Conservation (phyloP, 2,888 invertebrate genomes). For the Agonopterix arenella region DNA sequence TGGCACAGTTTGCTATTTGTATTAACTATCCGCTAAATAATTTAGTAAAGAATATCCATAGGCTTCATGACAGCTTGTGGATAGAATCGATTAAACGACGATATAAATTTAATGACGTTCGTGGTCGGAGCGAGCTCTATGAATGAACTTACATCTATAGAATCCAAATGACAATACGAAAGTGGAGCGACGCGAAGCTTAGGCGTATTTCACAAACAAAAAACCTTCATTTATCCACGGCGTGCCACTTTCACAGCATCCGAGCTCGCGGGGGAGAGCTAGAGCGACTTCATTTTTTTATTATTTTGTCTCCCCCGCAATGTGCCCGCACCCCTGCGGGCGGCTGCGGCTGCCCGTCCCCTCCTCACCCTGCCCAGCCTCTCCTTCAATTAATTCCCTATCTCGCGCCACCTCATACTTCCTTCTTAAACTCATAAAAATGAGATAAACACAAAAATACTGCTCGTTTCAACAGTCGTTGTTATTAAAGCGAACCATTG, state of each 20-base stretch:
- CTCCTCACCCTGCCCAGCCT: conserved; percentile 35
- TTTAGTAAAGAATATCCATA: too few relatives aligned
- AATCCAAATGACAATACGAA: conserved; percentile 66
- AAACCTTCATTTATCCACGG: conserved; percentile 73
- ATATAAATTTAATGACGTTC: conserved; percentile 55
- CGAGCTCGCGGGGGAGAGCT: conserved; percentile 66
- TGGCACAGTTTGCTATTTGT: too few relatives aligned
- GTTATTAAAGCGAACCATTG: conserved; percentile 46
- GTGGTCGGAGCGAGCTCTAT: conserved; percentile 29
- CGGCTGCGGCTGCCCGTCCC: conserved; percentile 45
- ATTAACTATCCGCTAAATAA: too few relatives aligned
- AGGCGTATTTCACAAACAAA: conserved; percentile 67
- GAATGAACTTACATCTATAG: conserved; percentile 68
- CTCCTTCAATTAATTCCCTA: conserved; percentile 73
- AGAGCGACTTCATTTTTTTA: conserved; percentile 62
- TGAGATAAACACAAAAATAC: conserved; percentile 68
- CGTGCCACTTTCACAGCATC: conserved; percentile 75
- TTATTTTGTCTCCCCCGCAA: conserved; percentile 55
- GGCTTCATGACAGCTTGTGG: too few relatives aligned
- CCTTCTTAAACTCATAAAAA: conserved; percentile 68
- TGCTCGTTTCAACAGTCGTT: conserved; percentile 53
- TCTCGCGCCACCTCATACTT: conserved; percentile 65
- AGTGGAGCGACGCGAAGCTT: conserved; percentile 65
- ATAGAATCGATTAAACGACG: background rate
- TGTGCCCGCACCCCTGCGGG: conserved; percentile 42